A percentile compares a stretch with the other conserved stretches of the same genome.
These are phyloP conservation scores for Zhengitettix transpicula DNA, from an alignment of 2,888 invertebrate genomes.

Conservation along the genomic window DNA sequence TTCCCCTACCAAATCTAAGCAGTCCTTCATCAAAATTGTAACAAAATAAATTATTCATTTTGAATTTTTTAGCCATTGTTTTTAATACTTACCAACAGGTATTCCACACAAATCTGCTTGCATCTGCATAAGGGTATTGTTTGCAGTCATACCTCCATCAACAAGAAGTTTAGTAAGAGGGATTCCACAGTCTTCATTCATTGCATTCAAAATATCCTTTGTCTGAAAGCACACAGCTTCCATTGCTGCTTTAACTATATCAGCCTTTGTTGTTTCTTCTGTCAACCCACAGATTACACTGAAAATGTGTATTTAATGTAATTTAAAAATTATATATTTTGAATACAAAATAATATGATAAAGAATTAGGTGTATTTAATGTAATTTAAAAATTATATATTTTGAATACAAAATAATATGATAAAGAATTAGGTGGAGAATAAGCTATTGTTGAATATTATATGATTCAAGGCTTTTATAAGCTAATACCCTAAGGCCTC, in stretches of 20 bases:
- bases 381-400: too few species aligned
- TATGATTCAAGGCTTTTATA: too few species aligned
- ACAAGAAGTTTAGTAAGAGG: constrained; percentile 58
- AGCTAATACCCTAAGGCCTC: too few species aligned
- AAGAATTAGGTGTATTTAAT: too few species aligned
- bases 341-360: background rate
- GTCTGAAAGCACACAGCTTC: constrained; percentile 95
- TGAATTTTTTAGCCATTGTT: too few species aligned
- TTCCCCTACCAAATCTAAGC: too few species aligned
- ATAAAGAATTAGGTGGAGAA: too few species aligned
- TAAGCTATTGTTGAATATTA: too few species aligned
- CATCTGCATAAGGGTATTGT: constrained; percentile 78
- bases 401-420: too few species aligned
- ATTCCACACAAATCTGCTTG: constrained; percentile 87
- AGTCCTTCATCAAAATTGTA: too few species aligned
- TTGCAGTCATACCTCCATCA: constrained; percentile 94
- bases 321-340: background rate
- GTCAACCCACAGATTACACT: constrained; percentile 87
- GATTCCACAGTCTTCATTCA: constrained; percentile 78
- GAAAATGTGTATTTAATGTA: constrained; percentile 17
- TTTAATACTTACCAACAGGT: constrained; percentile 42
- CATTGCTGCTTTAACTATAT: constrained; percentile 79
- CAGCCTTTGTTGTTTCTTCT: constrained; percentile 70
- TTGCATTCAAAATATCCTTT: constrained; percentile 79
- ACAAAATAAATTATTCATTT: too few species aligned